These are phyloP conservation scores for Hemaris fuciformis DNA, from an alignment of 2,888 invertebrate species.

Conservation along the genomic window DNA sequence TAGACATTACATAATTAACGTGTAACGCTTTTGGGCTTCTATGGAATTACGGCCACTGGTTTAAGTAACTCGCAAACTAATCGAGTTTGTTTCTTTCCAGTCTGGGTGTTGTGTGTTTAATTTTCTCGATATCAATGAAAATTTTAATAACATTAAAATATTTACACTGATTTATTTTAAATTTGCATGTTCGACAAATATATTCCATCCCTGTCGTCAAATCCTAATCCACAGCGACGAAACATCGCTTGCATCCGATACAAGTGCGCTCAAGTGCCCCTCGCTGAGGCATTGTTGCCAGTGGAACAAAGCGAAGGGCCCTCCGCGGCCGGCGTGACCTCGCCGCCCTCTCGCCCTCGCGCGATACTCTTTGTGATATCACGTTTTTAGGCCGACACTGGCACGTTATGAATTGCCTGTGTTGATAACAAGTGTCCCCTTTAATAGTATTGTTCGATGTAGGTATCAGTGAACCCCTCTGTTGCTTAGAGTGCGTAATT, in stretches of 20 bases:
- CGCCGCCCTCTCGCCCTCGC: conserved; percentile 44
- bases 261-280: conserved; percentile 67
- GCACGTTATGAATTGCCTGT: conserved; percentile 52
- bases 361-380: conserved; percentile 74
- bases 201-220: conserved; percentile 47
- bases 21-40: no score
- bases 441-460: conserved; percentile 18
- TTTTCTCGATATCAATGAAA: no score
- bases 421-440: conserved; percentile 54
- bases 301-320: conserved; percentile 75
- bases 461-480: neutral
- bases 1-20: no score
- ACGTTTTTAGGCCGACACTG: conserved; percentile 71
- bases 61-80: no score
- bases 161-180: neutral
- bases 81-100: no score
- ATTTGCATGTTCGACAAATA: neutral
- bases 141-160: neutral
- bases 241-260: conserved; percentile 77
- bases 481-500: neutral
- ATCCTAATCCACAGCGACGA: conserved; percentile 64
- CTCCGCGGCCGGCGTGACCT: conserved; percentile 68
- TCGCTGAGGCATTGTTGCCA: conserved; percentile 70
- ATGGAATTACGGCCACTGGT: no score
- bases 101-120: no score